phyloP scores from a whole-genome alignment of 2,888 invertebrate genomes.

The Nasonia oneida region DNA sequence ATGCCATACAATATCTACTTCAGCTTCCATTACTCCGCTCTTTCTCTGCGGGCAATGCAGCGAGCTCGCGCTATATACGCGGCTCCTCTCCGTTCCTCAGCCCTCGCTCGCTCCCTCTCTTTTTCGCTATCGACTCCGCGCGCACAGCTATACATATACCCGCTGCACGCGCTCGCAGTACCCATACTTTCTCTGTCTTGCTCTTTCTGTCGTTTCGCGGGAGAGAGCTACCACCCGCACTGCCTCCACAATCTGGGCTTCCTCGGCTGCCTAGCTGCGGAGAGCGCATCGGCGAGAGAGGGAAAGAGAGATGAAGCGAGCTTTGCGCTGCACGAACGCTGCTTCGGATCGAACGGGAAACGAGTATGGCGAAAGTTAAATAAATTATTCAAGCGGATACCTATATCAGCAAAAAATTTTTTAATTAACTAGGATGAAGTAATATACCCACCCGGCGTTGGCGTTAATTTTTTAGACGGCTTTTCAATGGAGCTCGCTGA shows the following conservation, averaged over 20 bases:
- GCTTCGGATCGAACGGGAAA: conserved; percentile 32
- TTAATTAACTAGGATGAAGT: neutral
- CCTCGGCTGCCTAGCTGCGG: conserved; percentile 17
- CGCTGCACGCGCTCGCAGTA: neutral
- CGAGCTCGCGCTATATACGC: conserved; percentile 24
- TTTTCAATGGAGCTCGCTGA: neutral
- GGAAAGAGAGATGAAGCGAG: conserved; percentile 3
- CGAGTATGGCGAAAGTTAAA: conserved; percentile 18
- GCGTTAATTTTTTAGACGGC: too few species aligned
- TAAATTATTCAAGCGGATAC: conserved; percentile 1
- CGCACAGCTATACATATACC: too few species aligned
- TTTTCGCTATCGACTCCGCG: conserved; percentile 46
- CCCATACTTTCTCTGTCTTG: conserved; percentile 41
- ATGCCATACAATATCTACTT: conserved; percentile 78
- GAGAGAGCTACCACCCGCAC: conserved; percentile 25
- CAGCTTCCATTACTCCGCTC: conserved; percentile 68
- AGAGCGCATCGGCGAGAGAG: conserved; percentile 19
- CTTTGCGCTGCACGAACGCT: neutral
- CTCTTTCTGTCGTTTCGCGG: conserved; percentile 40
- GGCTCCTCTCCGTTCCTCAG: conserved; percentile 40
- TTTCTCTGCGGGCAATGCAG: conserved; percentile 23
- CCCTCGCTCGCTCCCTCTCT: conserved; percentile 46
- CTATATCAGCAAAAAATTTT: conserved; percentile 18
- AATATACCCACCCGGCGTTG: neutral
- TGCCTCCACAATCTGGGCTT: conserved; percentile 51